Evolutionary conservation across 1,140 invertebrate genomes (phyloP), one percentile per base, ranked within the genome.

Genomic region (Drosophila murphyi): DNA sequence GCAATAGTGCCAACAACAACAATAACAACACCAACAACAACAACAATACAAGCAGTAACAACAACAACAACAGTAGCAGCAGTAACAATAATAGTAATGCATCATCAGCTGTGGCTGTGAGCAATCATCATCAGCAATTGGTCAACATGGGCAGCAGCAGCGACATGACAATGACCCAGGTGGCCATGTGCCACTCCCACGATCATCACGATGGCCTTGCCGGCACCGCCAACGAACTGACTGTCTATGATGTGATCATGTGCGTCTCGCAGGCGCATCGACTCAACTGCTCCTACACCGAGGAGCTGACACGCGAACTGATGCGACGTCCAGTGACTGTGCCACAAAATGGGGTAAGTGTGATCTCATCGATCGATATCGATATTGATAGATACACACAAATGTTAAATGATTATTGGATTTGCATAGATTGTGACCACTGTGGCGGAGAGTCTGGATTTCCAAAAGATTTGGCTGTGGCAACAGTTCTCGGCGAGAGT

Each of bases 211-310:
- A 89, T 50, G 79, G 80, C 50, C 55, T 89, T n/a, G 78, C 78
- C 41, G 85, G 80, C 64, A 85, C 82, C 7, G 79, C 80, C 47
- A 87, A 82, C 52, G 94, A 95, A 78, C 89, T 95, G 69, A 96
- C 85, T 48, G 95, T 97, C 52, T 97, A 97, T 90, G 97, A 98
- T 92, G 94, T 98, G 64, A 97, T 98, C 72, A 94, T 97, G 67
- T 96, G 96, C 78, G 96, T 99, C 4, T 96, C 97, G 1, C 97
- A 98, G 85, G 98, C 98, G 3, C 97, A 99, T 93, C 96, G 97
- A 76, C 95, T 96, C 51, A 96, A 98, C 92, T 98, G 97, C 93
- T 95, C 95, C 73, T 98, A 97, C 91, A 98, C 97, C 5, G 97
- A 98, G 77, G 97, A 98, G 77, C 96, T 96, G 91, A 96, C 96